Evolutionary conservation across 2,113 vertebrate genomes (phyloP).

Genomic region (Cathartes aura): DNA sequence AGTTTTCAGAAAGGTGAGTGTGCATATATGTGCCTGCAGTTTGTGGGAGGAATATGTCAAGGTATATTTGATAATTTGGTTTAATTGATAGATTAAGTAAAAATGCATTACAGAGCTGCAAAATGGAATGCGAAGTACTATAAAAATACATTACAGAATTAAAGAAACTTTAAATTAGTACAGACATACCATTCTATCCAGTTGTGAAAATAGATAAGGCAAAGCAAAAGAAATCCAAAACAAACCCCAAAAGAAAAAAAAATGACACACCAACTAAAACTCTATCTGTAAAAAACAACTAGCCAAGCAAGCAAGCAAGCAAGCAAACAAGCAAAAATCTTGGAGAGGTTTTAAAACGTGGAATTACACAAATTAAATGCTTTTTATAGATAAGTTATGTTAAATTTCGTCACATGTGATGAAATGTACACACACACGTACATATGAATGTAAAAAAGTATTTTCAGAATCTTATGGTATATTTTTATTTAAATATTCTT

Average conservation of each 20-base stretch:
- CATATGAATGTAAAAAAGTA: not conserved
- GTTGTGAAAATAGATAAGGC: not conserved
- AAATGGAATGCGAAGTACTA: not conserved
- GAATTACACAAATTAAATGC: not conserved
- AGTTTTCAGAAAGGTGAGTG: not conserved
- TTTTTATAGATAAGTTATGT: not conserved
- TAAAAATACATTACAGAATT: not conserved
- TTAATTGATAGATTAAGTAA: not conserved
- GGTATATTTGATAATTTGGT: not conserved
- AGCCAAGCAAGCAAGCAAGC: not conserved
- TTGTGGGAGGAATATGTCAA: constrained; percentile 38
- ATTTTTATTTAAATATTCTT: not conserved
- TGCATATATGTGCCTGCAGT: not conserved
- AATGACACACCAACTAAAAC: not conserved
- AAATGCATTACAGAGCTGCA: not conserved
- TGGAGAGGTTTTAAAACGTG: not conserved
- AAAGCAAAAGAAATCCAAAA: not conserved
- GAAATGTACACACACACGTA: not conserved
- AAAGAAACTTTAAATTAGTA: not conserved
- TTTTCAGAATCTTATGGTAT: not conserved
- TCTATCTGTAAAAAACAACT: not conserved
- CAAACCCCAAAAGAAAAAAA: not conserved
- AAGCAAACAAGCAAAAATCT: not conserved
- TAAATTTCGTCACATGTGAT: not conserved
- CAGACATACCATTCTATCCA: not conserved